These are phyloP conservation scores for Iguana delicatissima DNA, from an alignment of 2,797 vertebrate species.

Conservation along the genomic window DNA sequence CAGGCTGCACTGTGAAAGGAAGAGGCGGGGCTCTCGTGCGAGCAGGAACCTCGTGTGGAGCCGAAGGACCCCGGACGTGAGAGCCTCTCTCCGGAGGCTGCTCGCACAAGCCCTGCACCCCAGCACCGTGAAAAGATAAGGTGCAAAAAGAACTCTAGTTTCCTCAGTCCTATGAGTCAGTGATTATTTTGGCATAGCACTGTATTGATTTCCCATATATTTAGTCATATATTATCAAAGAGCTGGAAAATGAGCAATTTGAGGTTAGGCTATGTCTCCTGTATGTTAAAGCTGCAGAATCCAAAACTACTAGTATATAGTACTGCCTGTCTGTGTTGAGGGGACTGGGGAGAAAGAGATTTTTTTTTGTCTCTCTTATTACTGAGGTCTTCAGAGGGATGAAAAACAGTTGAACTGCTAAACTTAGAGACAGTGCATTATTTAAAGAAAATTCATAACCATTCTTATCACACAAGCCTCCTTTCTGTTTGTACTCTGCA, in stretches of 20 bases:
- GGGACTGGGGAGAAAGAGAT: background rate
- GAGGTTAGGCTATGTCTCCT: background rate
- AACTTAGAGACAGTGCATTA: conserved; percentile 44
- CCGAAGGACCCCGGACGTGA: too few relatives aligned
- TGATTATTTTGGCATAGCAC: background rate
- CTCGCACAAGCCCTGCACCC: too few relatives aligned
- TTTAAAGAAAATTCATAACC: conserved; percentile 61
- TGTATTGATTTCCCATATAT: background rate
- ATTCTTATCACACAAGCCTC: conserved; percentile 67
- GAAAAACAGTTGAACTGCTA: conserved; percentile 63
- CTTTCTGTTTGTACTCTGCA: conserved; percentile 62
- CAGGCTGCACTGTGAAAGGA: too few relatives aligned
- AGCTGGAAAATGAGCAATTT: background rate
- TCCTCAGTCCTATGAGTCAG: background rate
- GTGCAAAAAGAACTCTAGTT: background rate
- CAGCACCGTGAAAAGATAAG: too few relatives aligned
- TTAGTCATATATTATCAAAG: conserved; percentile 27
- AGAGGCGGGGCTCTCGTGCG: too few relatives aligned
- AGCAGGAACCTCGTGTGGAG: too few relatives aligned
- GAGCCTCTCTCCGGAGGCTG: too few relatives aligned
- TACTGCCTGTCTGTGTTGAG: too few relatives aligned
- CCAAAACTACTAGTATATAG: background rate
- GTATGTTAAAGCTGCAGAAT: conserved; percentile 26
- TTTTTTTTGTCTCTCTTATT: conserved; percentile 20
- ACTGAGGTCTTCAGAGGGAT: conserved; percentile 52